Percentiles rank a stretch among this genome's conserved stretches.
These are phyloP conservation scores for Drosophila affinis DNA, from an alignment of 2,888 invertebrate genomes.

Conservation along the genomic window DNA sequence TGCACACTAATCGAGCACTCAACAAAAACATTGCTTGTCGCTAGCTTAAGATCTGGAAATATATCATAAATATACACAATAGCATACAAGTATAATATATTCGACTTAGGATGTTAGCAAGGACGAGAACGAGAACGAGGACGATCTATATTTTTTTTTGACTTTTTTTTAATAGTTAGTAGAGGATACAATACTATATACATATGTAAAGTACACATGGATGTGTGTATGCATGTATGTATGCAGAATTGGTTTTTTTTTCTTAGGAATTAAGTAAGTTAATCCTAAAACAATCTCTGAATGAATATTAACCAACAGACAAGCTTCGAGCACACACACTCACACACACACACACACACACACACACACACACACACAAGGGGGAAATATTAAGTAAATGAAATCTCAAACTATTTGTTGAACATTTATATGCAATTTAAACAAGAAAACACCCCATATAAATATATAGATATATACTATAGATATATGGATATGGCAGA, in stretches of 20 bases:
- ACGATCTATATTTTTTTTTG: neutral
- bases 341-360: neutral
- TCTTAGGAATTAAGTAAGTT: slow-evolving; percentile 24
- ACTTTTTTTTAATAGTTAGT: slow-evolving; percentile 6
- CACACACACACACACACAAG: neutral
- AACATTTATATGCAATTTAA: slow-evolving; percentile 45
- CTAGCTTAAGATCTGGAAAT: neutral
- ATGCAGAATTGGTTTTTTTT: slow-evolving; percentile 39
- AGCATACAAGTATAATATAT: neutral
- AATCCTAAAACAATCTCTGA: slow-evolving; percentile 16
- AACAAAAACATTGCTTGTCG: neutral
- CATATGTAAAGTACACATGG: neutral
- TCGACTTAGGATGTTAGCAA: neutral
- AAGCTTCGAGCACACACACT: slow-evolving; percentile 43
- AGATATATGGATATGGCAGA: slow-evolving; percentile 22
- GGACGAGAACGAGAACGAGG: too few relatives aligned
- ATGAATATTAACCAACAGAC: slow-evolving; percentile 37
- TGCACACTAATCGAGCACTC: neutral
- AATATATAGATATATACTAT: slow-evolving; percentile 31
- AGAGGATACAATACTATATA: slow-evolving; percentile 25
- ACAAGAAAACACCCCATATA: slow-evolving; percentile 26
- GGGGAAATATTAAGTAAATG: neutral
- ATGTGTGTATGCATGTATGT: slow-evolving; percentile 15
- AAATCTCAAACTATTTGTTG: slow-evolving; percentile 32
- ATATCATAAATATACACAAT: neutral